Evolutionary conservation across 2,113 vertebrate genomes (phyloP), one percentile per base, ranked within the genome.

Genomic region (Dunckerocampus dactyliophorus): DNA sequence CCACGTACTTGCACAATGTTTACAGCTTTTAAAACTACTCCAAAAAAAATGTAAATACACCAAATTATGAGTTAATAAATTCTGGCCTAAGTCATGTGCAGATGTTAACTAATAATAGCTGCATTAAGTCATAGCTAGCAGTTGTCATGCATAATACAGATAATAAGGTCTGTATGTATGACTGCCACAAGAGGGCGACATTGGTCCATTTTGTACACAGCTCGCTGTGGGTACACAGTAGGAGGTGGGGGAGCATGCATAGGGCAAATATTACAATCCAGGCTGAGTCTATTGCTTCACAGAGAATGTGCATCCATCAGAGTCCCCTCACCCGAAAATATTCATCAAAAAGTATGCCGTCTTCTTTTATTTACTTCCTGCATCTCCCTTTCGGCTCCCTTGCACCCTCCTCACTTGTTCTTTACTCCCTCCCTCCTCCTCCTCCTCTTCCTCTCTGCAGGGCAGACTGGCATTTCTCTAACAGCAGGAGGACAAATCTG

Each of bases 401-500:
- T 51, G 37, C 47, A 45, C 51, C 48, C 34, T 53, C 57, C 39
- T 60, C 22, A n/a, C 34, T 63, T 58, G 43, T 37, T 57, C 59
- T 55, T 59, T 45, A 22, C 45, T 20, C 58, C 70, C 62, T 61
- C 34, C 55, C 61, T 52, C 20, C 17, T 31, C 50, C 46, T 54
- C 59, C 16, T 47, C 74, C 56, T 76, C 76, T 65, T 74, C 69
- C 24, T 68, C 71, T 79, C 84, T 67, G 69, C 83, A 72, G 83
- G 53, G 19, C 19, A 42, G 77, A 75, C 81, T 88, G 88, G 82
- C 88, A 86, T 89, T 90, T 89, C 81, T 83, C 63, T 67, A 62
- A 51, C 82, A 83, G 88, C 76, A 24, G 89, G 87, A 47, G 75
- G 48, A 54, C 16, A 47, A 64, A 46, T 76, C 69, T 82, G 81